phyloP scores from a whole-genome alignment of 2,797 vertebrate species.

The Anolis apletophallus region DNA sequence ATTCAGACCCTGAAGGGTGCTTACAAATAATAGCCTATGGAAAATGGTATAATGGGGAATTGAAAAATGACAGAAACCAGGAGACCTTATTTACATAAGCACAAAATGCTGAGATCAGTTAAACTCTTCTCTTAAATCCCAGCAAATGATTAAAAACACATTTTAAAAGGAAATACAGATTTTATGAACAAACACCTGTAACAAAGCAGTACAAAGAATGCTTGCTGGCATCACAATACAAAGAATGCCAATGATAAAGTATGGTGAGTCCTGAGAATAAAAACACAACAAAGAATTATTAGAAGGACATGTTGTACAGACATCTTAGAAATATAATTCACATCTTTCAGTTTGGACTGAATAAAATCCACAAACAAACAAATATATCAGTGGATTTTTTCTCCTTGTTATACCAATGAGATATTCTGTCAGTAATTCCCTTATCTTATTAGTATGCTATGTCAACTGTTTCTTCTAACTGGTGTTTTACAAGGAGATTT shows the following conservation, averaged over 20 bases:
- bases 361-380: not conserved
- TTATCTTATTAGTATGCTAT: conserved; percentile 2
- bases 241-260: not conserved
- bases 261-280: not conserved
- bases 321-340: not conserved
- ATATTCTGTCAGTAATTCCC: not conserved
- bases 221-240: no score
- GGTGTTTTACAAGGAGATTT: conserved; percentile 26
- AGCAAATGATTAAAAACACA: not conserved
- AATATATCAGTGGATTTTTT: not conserved
- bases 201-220: not conserved
- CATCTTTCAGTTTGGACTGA: not conserved
- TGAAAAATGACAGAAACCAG: not conserved
- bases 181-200: not conserved
- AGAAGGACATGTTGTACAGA: not conserved
- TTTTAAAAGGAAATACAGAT: not conserved
- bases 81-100: not conserved
- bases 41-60: not conserved
- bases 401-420: not conserved
- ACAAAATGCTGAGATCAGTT: not conserved
- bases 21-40: not conserved
- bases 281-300: not conserved
- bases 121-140: not conserved
- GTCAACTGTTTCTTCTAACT: conserved; percentile 1
- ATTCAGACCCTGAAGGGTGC: no score